Evolutionary conservation across 2,888 invertebrate species (phyloP), one percentile per base, ranked within the genome.

Genomic region (Watsonalla binaria): DNA sequence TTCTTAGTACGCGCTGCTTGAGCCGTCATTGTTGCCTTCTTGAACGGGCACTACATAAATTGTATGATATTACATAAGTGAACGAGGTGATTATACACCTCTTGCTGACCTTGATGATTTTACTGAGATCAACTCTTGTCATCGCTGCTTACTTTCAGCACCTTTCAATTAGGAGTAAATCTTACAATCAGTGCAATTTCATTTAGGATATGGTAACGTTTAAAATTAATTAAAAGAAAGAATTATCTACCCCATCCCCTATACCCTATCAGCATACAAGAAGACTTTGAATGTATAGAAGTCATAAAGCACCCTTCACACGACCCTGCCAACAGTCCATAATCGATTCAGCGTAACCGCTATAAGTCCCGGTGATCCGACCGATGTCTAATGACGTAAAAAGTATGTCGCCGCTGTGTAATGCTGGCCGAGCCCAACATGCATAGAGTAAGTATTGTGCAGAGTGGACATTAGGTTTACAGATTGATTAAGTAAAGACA

Each of bases 351-450:
- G 71, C 72, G 73, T 76, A 75, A 79, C 85, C 82, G 72, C 84
- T 68, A 70, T 76, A 82, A 82, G 79, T 76, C 75, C 72, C 73
- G 61, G 71, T 80, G 82, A 84, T 84, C 86, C 82, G 66, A 70
- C 75, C 77, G 75, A 82, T 78, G 80, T 86, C 88, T 90, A 88
- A 89, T 87, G 87, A 89, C 86, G 81, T 88, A 88, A 90, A 90
- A 89, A 89, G 86, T 88, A 88, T 86, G 88, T 89, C 87, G 87
- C 86, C 79, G 78, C 76, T 72, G 66, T 73, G 77, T 83, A 79
- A 84, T 76, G 74, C 72, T 72, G 76, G 71, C 68, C 74, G 75
- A 77, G 73, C 74, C 70, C 70, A 69, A 78, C 75, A 49, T 49
- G 6, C 60, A 65, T 57, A 79, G 86, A 86, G 56, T 78, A 55